A percentile compares a stretch with the other conserved stretches of the same genome.
These are phyloP conservation scores for Dysmachus trigonus DNA, from an alignment of 2,888 invertebrate species.

Conservation along the genomic window DNA sequence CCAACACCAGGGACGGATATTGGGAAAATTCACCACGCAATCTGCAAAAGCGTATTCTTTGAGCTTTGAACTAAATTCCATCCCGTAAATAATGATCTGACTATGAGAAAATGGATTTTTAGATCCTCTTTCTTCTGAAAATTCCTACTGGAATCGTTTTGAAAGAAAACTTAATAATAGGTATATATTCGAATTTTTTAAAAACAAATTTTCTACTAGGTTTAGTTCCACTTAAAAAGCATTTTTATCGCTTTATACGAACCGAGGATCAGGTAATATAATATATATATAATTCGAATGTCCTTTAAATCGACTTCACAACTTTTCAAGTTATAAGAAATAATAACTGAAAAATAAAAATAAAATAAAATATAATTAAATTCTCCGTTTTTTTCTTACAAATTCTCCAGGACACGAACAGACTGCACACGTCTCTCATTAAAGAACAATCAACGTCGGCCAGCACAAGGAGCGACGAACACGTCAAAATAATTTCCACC, in stretches of 20 bases:
- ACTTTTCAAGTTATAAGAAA: background rate
- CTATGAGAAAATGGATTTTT: conserved; percentile 13
- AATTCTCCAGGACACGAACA: background rate
- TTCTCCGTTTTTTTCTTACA: background rate
- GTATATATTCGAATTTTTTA: background rate
- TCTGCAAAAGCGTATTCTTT: conserved; percentile 35
- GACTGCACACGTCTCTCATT: background rate
- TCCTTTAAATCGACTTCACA: background rate
- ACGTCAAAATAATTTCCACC: conserved; percentile 2
- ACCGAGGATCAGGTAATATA: background rate
- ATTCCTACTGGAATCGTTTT: background rate
- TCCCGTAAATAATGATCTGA: background rate
- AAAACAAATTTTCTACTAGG: no score
- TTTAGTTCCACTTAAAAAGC: background rate
- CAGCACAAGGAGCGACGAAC: background rate
- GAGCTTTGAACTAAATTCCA: conserved; percentile 24
- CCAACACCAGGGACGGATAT: background rate
- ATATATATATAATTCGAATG: background rate
- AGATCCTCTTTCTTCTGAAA: background rate
- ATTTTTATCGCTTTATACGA: background rate
- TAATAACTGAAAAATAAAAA: background rate
- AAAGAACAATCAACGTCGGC: background rate
- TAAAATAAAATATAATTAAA: background rate
- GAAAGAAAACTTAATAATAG: background rate
- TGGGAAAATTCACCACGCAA: conserved; percentile 20